Base-by-base conservation (phyloP, 1,140 invertebrate genomes). In the Zophobas morio region DNA sequence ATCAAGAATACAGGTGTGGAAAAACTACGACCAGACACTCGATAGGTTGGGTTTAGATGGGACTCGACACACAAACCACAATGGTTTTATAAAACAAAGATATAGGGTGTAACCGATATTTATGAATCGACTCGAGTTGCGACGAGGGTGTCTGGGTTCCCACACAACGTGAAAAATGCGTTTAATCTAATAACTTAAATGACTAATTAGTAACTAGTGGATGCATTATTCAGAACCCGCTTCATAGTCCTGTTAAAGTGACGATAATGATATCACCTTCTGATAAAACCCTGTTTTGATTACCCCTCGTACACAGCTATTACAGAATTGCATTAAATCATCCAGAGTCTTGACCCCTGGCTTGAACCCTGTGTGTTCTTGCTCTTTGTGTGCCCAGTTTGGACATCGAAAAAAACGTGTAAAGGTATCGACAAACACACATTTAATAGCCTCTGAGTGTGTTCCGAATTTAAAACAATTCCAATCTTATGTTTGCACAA, bases 281-380 rank as follows among this genome's bases (percentile, higher is more conserved):
- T 66, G 60, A 39, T 46, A 46, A 32, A 66, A n/a, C n/a, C n/a
- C n/a, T 20, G 20, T 20, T 20, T 20, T 20, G 20, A 20, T 20
- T 20, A 20, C 20, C 20, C 20, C 20, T 20, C 60, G 42, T 33
- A 66, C 33, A 66, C 40, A 42, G n/a, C 39, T 42, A 66, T 42
- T 66, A 66, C 60, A 39, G 60, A 66, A 66, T 66, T 66, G 60
- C 60, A 66, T 66, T 66, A 66, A 66, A 66, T 66, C 60, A 66
- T 39, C 60, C 37, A 40, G 39, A 42, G 60, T 37, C 42, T 66
- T 66, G 39, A 66, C 60, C 60, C 42, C 39, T 66, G 60, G 42
- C 60, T 66, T 66, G 39, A 66, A 66, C 60, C 60, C 39, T 66
- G 60, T 66, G 40, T 66, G 60, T 66, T 66, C 60, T 66, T 66